Conservation (phyloP, 2,797 vertebrate genomes). For the Alca torda region DNA sequence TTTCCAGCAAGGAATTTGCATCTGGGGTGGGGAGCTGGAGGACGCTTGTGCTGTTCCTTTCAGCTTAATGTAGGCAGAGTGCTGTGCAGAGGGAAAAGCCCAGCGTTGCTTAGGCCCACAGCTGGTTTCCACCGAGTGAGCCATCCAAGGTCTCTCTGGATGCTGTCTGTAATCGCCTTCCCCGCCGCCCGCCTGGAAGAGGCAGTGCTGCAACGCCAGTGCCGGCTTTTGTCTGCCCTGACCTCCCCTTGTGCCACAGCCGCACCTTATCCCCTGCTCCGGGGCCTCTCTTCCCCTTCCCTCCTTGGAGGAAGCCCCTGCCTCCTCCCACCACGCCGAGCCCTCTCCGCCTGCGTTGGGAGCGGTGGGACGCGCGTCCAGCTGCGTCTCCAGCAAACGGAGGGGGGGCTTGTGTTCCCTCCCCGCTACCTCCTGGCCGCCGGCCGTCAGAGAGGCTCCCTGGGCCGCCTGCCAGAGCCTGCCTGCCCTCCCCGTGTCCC, state of each 20-base stretch:
- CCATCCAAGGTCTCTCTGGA: accelerated
- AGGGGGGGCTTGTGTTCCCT: not conserved
- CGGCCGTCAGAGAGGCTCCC: not conserved
- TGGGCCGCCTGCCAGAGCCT: not conserved
- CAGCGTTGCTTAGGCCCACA: accelerated
- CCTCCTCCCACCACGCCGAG: not conserved
- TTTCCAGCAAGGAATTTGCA: not conserved
- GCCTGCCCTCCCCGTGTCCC: not conserved
- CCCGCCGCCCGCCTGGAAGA: accelerated
- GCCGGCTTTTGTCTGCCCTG: accelerated
- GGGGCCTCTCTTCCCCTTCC: not conserved
- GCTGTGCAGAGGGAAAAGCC: not conserved
- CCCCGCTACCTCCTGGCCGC: not conserved
- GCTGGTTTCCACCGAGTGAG: accelerated
- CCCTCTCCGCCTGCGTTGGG: not conserved
- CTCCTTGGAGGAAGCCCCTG: not conserved
- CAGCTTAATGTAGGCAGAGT: not conserved
- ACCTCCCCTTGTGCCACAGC: not conserved
- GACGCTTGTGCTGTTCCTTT: accelerated
- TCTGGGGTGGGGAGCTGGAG: not conserved
- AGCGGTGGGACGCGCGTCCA: accelerated
- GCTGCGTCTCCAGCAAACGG: not conserved
- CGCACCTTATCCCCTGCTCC: not conserved
- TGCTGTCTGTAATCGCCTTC: not conserved
- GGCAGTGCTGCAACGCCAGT: not conserved